Base-by-base conservation (phyloP, 2,888 invertebrate species). In the Neoaliturus tenellus region DNA sequence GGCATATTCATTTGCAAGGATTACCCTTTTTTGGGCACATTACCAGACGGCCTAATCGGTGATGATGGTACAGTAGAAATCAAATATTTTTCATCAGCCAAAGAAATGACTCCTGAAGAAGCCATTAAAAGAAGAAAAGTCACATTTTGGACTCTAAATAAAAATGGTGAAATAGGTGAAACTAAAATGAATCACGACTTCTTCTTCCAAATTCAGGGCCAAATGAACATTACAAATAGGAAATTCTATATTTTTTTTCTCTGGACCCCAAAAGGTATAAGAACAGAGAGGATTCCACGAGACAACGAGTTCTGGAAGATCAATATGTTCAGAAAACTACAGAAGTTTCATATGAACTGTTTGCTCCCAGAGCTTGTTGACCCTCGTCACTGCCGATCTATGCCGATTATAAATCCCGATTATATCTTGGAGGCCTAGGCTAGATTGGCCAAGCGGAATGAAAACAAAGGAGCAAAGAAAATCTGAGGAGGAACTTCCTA, bases 171-270 rank as follows among this genome's bases (percentile, higher is more conserved):
- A 55, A 75, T 81, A 8, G 81, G 62, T 12, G 0, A 1, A 8
- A 23, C 67, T 4, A 73, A 83, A n/a, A 75, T 23, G 14, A 58
- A 35, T 5, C 82, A 83, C 25, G n/a, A 69, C 8, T 83, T 35
- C 33, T 73, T 35, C 39, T 83, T 23, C 28, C 82, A 83, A 83
- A 33, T 83, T 0, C 82, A 83, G 39, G 82, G 82, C 17, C 82
- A 82, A 73, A 73, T 71, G n/a, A 44, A 71, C 17, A 14, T 82
- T 14, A 71, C 82, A 0, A 48, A 71, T 31, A 82, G 82, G 31
- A 55, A 51, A 71, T 82, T 31, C 28, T 82, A 73, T 44, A 5
- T 14, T 25, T 82, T 82, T 73, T n/a, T 31, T 12, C 25, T 82
- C 23, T 82, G 71, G 71, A 73, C 82, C 10, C 73, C 82, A 33